These are phyloP conservation scores for Steinernema scapterisci DNA, from an alignment of 2,888 invertebrate genomes.

Conservation along the genomic window DNA sequence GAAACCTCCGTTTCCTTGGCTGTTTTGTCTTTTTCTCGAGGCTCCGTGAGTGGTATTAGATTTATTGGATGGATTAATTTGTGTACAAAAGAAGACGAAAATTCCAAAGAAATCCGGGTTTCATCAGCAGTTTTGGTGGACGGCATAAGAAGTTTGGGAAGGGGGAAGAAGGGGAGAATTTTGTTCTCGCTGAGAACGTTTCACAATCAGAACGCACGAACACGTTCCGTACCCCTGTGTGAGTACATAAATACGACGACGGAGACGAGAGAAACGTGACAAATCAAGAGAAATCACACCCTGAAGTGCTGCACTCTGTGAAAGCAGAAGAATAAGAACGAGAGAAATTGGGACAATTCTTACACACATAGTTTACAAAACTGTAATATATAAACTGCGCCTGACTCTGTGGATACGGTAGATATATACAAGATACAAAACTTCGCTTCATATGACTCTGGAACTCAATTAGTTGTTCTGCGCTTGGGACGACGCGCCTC, in stretches of 20 bases:
- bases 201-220: background rate
- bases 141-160: slow-evolving; percentile 8
- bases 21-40: too few relatives aligned
- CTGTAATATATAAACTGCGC: too few relatives aligned
- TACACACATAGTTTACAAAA: too few relatives aligned
- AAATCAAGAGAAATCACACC: background rate
- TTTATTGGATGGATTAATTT: background rate
- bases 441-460: too few relatives aligned
- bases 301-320: too few relatives aligned
- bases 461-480: background rate
- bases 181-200: slow-evolving; percentile 25
- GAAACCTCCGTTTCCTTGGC: background rate
- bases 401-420: background rate
- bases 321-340: background rate
- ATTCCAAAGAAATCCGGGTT: background rate
- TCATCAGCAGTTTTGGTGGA: slow-evolving; percentile 32
- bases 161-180: too few relatives aligned
- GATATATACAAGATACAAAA: slow-evolving; percentile 3
- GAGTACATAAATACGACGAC: background rate
- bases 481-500: background rate
- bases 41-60: background rate
- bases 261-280: background rate
- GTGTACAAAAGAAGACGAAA: background rate
- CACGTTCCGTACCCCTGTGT: background rate
- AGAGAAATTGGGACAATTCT: background rate